Evolutionary conservation across 2,113 vertebrate genomes (phyloP), one percentile per base, ranked within the genome.

Genomic region (Balaeniceps rex): DNA sequence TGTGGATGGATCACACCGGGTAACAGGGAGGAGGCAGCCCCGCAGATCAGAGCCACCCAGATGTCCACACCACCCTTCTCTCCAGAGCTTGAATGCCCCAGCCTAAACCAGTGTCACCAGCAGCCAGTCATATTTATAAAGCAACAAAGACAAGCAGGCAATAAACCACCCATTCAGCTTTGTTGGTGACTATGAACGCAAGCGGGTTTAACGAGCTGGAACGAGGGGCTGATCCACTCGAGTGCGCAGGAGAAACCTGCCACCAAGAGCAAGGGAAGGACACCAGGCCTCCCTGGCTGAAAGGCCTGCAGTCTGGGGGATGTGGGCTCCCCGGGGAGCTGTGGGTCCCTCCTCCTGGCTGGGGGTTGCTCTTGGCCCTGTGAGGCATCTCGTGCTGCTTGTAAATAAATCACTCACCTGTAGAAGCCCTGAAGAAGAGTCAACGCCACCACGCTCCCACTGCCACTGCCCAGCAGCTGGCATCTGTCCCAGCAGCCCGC

Each of bases 231-330:
- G 85, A 85, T 70, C 75, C 38, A 42, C 66, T 58, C 0, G 0
- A 36, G 66, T 79, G 78, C 18, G 2, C 81, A 80, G 74, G 61
- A 88, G n/a, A 40, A 86, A 80, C 61, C 68, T 55, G 88, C 66
- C 58, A 19, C 90, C 71, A 87, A 85, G 93, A 90, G 66, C 94
- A 79, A 22, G 87, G 19, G 84, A 94, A 96, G 97, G 96, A 58
- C 92, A 47, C 0, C 23, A 6, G 10, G 8, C 25, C 28, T 83
- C 47, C 15, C 79, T 42, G 61, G 19, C 3, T 17, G 11, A 15
- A 60, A 16, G 22, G 33, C 24, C 64, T 51, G 36, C 0, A 0
- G 4, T n/a, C 64, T 1, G 9, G 13, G 42, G 21, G 25, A 14
- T 9, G 5, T 18, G 34, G 10, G 65, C 25, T 82, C 19, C 21